A percentile compares a stretch with the other conserved stretches of the same genome.
Evolutionary conservation across 2,888 invertebrate genomes (phyloP).

Genomic region (Lasioglossum figueresi): DNA sequence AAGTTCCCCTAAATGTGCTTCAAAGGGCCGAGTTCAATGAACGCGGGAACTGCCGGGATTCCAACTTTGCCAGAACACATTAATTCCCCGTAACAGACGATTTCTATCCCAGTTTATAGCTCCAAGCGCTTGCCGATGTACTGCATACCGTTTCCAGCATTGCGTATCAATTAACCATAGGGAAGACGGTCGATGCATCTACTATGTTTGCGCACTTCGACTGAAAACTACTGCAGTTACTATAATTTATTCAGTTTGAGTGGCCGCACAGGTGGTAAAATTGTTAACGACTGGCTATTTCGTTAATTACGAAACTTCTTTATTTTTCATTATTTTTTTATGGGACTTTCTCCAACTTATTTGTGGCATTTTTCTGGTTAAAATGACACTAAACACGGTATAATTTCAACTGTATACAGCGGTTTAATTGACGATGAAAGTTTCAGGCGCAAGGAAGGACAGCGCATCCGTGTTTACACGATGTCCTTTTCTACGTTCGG

Average conservation of each 20-base stretch:
- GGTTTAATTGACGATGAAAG: too few species aligned
- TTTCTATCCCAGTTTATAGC: not conserved
- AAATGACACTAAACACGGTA: too few species aligned
- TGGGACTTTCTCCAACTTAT: too few species aligned
- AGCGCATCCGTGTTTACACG: too few species aligned
- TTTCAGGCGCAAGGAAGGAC: too few species aligned
- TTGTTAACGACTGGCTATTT: not conserved
- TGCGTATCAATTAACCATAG: slow-evolving; percentile 8
- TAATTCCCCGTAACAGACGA: not conserved
- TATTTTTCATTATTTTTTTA: too few species aligned
- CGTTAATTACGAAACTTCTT: too few species aligned
- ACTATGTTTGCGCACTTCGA: not conserved
- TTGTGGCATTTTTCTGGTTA: too few species aligned
- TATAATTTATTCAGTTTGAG: not conserved
- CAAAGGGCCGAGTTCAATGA: not conserved
- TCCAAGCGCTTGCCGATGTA: not conserved
- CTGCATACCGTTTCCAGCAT: not conserved
- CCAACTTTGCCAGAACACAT: not conserved
- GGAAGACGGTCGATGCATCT: not conserved
- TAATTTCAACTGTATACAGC: too few species aligned
- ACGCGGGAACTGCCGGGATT: not conserved
- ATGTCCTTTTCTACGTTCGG: too few species aligned
- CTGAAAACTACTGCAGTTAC: slow-evolving; percentile 7
- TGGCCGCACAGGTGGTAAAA: not conserved
- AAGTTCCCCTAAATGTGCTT: not conserved